Percentiles rank a stretch among this genome's conserved stretches.
Conservation (phyloP, 1,140 invertebrate genomes). For the Pseudobourletiella spinata region DNA sequence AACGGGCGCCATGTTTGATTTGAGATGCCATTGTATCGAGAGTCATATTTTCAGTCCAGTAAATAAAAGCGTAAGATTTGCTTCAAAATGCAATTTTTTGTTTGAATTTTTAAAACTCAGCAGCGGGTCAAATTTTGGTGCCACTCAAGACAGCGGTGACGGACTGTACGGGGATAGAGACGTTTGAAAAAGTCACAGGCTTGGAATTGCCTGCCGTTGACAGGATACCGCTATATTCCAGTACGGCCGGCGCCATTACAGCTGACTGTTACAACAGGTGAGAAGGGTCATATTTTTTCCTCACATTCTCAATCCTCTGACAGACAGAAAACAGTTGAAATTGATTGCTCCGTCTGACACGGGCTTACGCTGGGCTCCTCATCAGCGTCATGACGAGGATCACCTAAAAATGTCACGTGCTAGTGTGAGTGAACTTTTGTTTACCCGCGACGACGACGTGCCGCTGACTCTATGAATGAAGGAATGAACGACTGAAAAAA, state of each 20-base stretch:
- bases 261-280: conserved; percentile 41
- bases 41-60: not conserved
- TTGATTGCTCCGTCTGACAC: too few species aligned
- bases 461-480: too few species aligned
- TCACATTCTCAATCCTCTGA: too few species aligned
- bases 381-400: too few species aligned
- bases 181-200: conserved; percentile 38
- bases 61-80: not conserved
- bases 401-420: too few species aligned
- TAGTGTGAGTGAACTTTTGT: too few species aligned
- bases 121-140: conserved; percentile 28
- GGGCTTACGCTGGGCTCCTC: too few species aligned
- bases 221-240: conserved; percentile 38
- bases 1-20: not conserved
- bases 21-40: not conserved
- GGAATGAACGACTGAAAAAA: too few species aligned
- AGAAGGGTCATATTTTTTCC: too few species aligned
- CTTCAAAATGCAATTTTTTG: not conserved
- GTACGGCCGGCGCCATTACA: conserved; percentile 39
- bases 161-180: conserved; percentile 30
- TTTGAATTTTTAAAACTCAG: conserved; percentile 1
- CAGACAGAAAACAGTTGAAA: too few species aligned
- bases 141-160: conserved; percentile 17
- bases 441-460: too few species aligned
- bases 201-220: conserved; percentile 32